Conservation (phyloP, 2,113 vertebrate genomes). For the Gambusia affinis region DNA sequence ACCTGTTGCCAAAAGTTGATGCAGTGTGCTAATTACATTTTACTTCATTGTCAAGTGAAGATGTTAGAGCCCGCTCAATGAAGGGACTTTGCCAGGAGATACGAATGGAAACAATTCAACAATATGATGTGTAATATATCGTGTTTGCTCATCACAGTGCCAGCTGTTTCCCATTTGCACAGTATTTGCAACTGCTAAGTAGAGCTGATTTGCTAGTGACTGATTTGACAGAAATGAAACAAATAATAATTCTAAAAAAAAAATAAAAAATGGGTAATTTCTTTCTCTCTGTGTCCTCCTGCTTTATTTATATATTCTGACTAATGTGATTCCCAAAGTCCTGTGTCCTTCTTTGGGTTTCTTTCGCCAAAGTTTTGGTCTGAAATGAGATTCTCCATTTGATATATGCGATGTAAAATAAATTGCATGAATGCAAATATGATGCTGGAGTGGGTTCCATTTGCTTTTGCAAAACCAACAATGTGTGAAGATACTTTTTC, state of each 20-base stretch:
- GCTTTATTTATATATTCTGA: background rate
- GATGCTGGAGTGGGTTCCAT: background rate
- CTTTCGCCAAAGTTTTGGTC: conserved; percentile 25
- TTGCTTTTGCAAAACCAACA: background rate
- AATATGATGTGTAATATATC: background rate
- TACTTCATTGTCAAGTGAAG: background rate
- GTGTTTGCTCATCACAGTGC: background rate
- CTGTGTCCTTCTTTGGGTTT: conserved; percentile 1
- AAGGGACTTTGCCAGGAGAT: background rate
- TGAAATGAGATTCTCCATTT: conserved; percentile 37
- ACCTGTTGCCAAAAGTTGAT: background rate
- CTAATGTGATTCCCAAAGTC: conserved; percentile 17
- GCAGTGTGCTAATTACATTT: background rate
- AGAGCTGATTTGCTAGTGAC: background rate
- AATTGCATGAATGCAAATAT: conserved; percentile 39
- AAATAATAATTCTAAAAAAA: conserved; percentile 9
- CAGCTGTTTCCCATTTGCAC: background rate
- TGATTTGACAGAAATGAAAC: conserved; percentile 4
- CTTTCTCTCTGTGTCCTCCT: background rate
- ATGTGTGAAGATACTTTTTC: background rate
- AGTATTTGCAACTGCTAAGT: background rate
- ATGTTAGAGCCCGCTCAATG: background rate
- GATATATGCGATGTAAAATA: conserved; percentile 1
- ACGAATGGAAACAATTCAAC: background rate
- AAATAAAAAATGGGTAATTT: background rate